These are phyloP conservation scores for Aleadryas rufinucha DNA, from an alignment of 2,113 vertebrate species.

Conservation along the genomic window DNA sequence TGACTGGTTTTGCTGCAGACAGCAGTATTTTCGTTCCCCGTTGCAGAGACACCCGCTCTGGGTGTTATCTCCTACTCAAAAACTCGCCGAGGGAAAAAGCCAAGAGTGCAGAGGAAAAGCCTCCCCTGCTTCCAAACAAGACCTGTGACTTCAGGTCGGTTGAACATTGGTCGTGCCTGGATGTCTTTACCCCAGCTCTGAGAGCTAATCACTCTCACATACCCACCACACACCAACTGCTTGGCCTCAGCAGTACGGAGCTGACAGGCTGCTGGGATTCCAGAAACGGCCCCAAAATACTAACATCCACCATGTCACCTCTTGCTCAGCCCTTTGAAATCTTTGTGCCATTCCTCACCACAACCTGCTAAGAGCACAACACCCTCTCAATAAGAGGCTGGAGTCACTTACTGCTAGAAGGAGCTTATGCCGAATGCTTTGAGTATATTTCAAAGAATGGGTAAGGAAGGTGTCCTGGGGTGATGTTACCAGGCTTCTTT, in stretches of 20 bases:
- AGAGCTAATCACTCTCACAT: background rate
- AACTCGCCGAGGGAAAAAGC: background rate
- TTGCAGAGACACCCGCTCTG: fast-evolving
- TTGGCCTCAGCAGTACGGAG: background rate
- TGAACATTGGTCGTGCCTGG: too few relatives aligned
- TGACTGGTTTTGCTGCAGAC: background rate
- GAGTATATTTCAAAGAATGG: background rate
- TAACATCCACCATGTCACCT: too few relatives aligned
- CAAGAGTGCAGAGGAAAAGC: background rate
- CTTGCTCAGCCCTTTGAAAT: background rate
- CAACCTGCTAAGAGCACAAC: background rate
- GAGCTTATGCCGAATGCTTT: background rate
- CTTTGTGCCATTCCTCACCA: background rate
- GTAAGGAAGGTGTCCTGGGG: background rate
- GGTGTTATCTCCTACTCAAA: background rate
- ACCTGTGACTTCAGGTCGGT: background rate
- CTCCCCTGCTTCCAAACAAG: background rate
- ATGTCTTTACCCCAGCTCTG: background rate
- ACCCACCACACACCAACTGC: too few relatives aligned
- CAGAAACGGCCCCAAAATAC: background rate
- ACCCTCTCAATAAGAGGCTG: background rate
- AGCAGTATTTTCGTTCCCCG: too few relatives aligned
- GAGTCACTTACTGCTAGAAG: background rate
- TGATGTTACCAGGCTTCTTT: too few relatives aligned
- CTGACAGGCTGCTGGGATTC: background rate